Conservation (phyloP, 2,888 invertebrate genomes). For the Sphinx pinastri region DNA sequence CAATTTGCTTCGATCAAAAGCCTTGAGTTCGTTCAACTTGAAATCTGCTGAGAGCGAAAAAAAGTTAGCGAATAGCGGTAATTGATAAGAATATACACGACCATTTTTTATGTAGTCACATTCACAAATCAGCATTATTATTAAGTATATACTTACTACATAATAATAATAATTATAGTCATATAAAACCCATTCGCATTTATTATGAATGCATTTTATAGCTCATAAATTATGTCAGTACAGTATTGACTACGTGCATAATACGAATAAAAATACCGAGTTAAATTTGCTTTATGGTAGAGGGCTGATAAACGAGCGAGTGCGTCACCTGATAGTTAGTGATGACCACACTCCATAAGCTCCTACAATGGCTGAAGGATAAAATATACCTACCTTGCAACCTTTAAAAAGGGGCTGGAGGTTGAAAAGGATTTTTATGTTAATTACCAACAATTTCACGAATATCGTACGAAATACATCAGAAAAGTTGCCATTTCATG, state of each 20-base stretch:
- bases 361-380: too few species aligned
- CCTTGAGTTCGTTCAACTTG: slow-evolving; percentile 58
- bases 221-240: slow-evolving; percentile 4
- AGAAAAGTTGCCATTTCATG: too few species aligned
- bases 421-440: too few species aligned
- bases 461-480: too few species aligned
- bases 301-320: too few species aligned
- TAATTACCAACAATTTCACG: too few species aligned
- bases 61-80: slow-evolving; percentile 23
- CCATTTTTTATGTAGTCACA: slow-evolving; percentile 15
- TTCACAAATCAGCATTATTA: slow-evolving; percentile 16
- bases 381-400: too few species aligned
- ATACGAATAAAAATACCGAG: not conserved
- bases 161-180: not conserved
- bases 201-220: slow-evolving; percentile 17
- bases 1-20: slow-evolving; percentile 46
- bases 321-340: too few species aligned
- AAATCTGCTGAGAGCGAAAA: slow-evolving; percentile 24
- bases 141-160: not conserved
- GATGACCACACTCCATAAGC: too few species aligned
- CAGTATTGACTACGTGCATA: not conserved
- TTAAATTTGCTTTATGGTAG: too few species aligned
- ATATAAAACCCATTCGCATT: slow-evolving; percentile 4
- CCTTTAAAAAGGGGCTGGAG: too few species aligned
- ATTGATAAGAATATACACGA: slow-evolving; percentile 20